phyloP scores from a whole-genome alignment of 2,888 invertebrate genomes.

The Halictus ligatus region DNA sequence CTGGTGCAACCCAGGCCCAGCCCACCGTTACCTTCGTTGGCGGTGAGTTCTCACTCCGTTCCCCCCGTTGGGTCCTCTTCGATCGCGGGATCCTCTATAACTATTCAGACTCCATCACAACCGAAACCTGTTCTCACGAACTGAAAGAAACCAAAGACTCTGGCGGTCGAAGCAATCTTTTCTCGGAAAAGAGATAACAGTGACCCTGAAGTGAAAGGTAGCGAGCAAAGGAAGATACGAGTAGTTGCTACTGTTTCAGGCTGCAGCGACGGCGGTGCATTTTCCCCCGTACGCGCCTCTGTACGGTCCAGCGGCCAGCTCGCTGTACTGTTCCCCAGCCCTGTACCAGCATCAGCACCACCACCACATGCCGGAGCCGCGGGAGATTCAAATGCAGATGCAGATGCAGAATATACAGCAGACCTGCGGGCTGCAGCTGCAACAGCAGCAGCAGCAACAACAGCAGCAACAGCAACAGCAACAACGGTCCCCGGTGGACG shows the following conservation, averaged over 20 bases:
- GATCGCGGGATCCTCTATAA: background rate
- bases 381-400: constrained; percentile 82
- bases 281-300: constrained; percentile 81
- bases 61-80: background rate
- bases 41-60: constrained; percentile 68
- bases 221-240: constrained; percentile 3
- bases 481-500: constrained; percentile 92
- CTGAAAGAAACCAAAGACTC: no score
- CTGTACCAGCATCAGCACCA: constrained; percentile 81
- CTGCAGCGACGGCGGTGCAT: constrained; percentile 79
- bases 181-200: no score
- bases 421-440: constrained; percentile 78
- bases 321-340: constrained; percentile 80
- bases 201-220: background rate
- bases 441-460: constrained; percentile 78
- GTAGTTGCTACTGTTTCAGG: constrained; percentile 65
- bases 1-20: constrained; percentile 80
- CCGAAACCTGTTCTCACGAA: background rate
- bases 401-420: constrained; percentile 82
- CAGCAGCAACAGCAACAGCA: constrained; percentile 75
- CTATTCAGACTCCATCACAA: background rate
- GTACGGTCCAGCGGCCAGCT: constrained; percentile 81
- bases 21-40: constrained; percentile 78
- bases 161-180: no score
- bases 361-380: constrained; percentile 79